Evolutionary conservation across 2,113 vertebrate species (phyloP).

Genomic region (Puntigrus tetrazona): DNA sequence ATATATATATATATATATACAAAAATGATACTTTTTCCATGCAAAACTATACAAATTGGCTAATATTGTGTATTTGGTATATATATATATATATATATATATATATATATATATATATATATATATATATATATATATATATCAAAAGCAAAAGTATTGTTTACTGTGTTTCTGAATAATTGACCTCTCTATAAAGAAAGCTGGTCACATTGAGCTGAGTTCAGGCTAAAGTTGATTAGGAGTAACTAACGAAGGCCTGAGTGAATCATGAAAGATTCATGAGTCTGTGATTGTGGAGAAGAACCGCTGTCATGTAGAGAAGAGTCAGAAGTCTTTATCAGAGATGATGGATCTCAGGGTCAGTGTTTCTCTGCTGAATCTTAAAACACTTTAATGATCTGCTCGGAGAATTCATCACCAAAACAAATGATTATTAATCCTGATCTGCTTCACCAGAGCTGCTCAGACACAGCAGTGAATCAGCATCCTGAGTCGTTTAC

Average conservation of each 20-base stretch:
- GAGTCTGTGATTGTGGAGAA: background rate
- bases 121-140: background rate
- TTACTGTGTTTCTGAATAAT: background rate
- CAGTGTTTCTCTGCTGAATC: background rate
- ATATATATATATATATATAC: no score
- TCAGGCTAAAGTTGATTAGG: background rate
- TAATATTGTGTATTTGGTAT: no score
- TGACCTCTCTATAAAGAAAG: background rate
- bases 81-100: no score
- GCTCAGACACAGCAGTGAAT: constrained; percentile 64
- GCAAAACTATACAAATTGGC: no score
- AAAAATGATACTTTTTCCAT: no score
- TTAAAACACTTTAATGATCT: background rate
- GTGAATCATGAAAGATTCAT: background rate
- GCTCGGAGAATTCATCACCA: background rate
- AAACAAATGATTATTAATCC: background rate
- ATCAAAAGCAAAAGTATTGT: background rate
- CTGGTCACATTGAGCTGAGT: background rate
- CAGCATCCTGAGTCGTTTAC: background rate
- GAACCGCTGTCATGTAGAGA: background rate
- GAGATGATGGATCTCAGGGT: background rate
- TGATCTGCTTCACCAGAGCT: background rate
- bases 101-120: no score
- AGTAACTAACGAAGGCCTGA: background rate
- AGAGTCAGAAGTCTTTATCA: background rate